Base-by-base conservation (phyloP, 2,797 vertebrate genomes). In the Thalassophryne amazonica region DNA sequence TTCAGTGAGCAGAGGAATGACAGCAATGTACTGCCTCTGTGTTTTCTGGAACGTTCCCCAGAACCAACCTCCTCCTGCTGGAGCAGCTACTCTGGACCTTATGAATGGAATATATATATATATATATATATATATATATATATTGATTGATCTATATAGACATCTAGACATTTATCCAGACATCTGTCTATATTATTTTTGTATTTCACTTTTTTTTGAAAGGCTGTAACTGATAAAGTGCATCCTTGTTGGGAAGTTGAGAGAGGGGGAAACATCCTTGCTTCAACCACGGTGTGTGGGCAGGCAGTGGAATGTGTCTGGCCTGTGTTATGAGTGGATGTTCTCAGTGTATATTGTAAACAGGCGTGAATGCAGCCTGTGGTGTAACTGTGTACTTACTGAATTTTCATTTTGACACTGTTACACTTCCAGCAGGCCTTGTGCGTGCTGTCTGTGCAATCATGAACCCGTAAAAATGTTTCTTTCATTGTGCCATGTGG, bases 1-100 rank as follows among this genome's bases (percentile, higher is more conserved):
- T 91, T 88, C 89, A 83, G 82, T 88, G 62, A 60, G 77, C 78
- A 87, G 78, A 93, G 91, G 82, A 92, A 93, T 95, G 90, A 87
- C 81, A 93, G 88, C 89, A 86, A 93, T 92, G 91, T 71, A 73
- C 83, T 87, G 79, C 80, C 83, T 63, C 68, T 73, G 83, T 76
- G 86, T 85, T 88, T 90, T 60, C 87, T 90, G 88, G 83, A 83
- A 85, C 73, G 57, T 73, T 82, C 88, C 71, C 78, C 69, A 77
- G 67, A 79, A 61, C 56, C 46, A 27, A 57, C 46, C 72, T 69
- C 71, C 74, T 42, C 51, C 39, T 68, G 29, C 35, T 42, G 48
- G 53, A 36, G 58, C 32, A 16, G 53, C 48, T 35, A 15, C 34
- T 36, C 50, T 1, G 38, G 51, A 52, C 65, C 86, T 85, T 78